Percentiles rank a stretch among this genome's conserved stretches.
Conservation (phyloP, 2,888 invertebrate genomes). For the Leptopilina drosophilae region DNA sequence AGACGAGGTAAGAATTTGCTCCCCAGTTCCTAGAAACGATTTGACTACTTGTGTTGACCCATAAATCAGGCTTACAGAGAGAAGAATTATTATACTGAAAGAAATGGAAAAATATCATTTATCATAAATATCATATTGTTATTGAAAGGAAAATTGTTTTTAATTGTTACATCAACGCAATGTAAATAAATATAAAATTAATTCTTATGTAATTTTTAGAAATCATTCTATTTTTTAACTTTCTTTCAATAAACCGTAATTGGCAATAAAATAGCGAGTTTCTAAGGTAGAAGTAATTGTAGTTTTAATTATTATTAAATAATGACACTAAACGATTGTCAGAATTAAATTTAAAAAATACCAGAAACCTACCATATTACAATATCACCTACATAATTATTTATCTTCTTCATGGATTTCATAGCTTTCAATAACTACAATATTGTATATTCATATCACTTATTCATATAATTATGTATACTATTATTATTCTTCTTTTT, state of each 20-base stretch:
- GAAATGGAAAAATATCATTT: slow-evolving; percentile 1
- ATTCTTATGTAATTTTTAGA: too few relatives aligned
- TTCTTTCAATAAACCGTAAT: not conserved
- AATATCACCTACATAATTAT: slow-evolving; percentile 72
- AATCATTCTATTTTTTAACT: too few relatives aligned
- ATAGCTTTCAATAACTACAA: too few relatives aligned
- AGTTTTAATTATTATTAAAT: too few relatives aligned
- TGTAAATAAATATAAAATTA: too few relatives aligned
- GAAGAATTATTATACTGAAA: slow-evolving; percentile 75
- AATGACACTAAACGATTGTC: not conserved
- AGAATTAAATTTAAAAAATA: slow-evolving; percentile 26
- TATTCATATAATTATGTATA: too few relatives aligned
- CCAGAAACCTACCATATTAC: slow-evolving; percentile 71
- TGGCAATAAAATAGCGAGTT: not conserved
- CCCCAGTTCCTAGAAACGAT: slow-evolving; percentile 66
- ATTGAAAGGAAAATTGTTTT: not conserved
- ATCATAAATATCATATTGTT: slow-evolving; percentile 14
- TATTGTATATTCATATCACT: too few relatives aligned
- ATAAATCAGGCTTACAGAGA: slow-evolving; percentile 77
- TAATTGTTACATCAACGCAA: not conserved
- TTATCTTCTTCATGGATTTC: slow-evolving; percentile 64
- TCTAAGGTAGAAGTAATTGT: too few relatives aligned
- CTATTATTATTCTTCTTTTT: too few relatives aligned
- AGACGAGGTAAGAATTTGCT: slow-evolving; percentile 65
- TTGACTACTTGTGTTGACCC: slow-evolving; percentile 76